phyloP scores from a whole-genome alignment of 1,140 invertebrate species.

The Goniozus legneri region DNA sequence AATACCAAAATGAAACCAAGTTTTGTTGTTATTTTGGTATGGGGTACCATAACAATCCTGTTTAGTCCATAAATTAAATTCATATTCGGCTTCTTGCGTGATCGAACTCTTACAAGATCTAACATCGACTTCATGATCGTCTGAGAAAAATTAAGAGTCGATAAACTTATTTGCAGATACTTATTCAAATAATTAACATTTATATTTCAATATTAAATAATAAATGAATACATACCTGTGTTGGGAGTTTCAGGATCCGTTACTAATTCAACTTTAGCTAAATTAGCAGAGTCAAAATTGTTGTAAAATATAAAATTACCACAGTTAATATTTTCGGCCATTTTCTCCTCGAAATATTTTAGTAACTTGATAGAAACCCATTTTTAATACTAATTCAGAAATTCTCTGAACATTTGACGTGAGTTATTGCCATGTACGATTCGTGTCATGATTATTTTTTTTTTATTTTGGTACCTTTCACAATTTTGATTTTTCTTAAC shows the following conservation, averaged over 20 bases:
- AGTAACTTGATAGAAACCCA: no score
- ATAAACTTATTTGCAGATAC: no score
- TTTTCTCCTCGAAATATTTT: no score
- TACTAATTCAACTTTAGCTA: constrained; percentile 71
- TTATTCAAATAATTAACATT: neutral
- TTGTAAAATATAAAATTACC: constrained; percentile 70
- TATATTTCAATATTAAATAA: constrained; percentile 2
- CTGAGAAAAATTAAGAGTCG: constrained; percentile 24
- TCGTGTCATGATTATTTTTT: no score
- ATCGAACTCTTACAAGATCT: constrained; percentile 36
- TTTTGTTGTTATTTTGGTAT: constrained; percentile 86
- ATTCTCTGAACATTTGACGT: no score
- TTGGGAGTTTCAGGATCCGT: constrained; percentile 32
- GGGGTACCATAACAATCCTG: constrained; percentile 85
- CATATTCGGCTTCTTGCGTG: constrained; percentile 63
- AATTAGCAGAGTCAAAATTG: constrained; percentile 86
- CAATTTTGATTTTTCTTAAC: no score
- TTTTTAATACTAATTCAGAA: no score
- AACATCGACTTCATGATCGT: constrained; percentile 19
- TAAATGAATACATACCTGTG: constrained; percentile 28
- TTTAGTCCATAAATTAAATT: constrained; percentile 88
- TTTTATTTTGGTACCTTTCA: no score
- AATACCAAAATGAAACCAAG: constrained; percentile 94
- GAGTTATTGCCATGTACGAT: no score
- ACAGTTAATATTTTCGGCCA: constrained; percentile 53